These are phyloP conservation scores for Geotrypetes seraphini DNA, from an alignment of 2,797 vertebrate species.

Conservation along the genomic window DNA sequence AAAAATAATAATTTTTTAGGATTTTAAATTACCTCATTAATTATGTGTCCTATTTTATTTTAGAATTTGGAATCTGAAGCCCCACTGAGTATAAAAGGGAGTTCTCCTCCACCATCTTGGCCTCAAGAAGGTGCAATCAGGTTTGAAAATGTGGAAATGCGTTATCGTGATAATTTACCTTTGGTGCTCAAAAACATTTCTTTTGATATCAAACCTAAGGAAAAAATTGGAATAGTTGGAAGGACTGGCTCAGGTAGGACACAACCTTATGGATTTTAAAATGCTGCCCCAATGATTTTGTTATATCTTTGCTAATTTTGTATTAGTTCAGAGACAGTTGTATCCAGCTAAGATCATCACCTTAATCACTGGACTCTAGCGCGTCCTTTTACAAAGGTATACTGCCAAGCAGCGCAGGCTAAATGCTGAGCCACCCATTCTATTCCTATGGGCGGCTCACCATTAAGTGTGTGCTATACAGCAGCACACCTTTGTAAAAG, in stretches of 20 bases:
- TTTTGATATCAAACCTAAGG: constrained; percentile 57
- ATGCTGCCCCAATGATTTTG: accelerated
- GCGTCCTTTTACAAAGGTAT: no score
- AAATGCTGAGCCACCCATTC: no score
- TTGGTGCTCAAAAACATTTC: constrained; percentile 60
- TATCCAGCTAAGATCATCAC: no score
- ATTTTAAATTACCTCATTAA: neutral
- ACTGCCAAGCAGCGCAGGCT: no score
- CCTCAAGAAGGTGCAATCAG: constrained; percentile 58
- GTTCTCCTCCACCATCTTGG: constrained; percentile 51
- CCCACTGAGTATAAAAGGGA: constrained; percentile 22
- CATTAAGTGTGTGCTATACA: no score
- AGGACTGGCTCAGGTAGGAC: constrained; percentile 68
- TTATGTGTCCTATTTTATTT: no score
- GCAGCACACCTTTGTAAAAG: no score
- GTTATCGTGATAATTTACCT: constrained; percentile 59
- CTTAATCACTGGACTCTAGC: no score
- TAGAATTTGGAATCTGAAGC: constrained; percentile 65
- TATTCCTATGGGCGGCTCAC: no score
- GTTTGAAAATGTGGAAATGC: constrained; percentile 69
- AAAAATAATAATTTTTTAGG: neutral
- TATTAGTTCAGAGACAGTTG: no score
- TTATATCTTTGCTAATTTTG: neutral
- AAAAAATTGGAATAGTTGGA: constrained; percentile 73
- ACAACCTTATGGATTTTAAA: no score